Evolutionary conservation across 2,113 vertebrate species (phyloP).

Genomic region (Parus major): DNA sequence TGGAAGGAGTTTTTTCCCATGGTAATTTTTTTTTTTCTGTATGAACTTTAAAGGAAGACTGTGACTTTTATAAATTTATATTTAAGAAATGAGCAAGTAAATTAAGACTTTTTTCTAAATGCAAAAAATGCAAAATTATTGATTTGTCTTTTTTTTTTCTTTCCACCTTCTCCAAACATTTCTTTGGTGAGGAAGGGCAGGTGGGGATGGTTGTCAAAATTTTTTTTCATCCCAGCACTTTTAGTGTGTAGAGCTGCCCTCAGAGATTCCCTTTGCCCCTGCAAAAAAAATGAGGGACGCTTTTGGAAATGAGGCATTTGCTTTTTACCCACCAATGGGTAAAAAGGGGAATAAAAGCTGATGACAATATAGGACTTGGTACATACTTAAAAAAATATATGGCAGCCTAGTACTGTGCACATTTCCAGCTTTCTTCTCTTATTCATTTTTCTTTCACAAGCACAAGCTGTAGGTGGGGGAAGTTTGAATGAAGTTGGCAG

Average conservation of each 20-base stretch:
- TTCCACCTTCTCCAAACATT: neutral
- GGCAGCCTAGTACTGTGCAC: neutral
- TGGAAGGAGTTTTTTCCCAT: neutral
- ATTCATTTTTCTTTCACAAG: neutral
- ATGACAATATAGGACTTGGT: neutral
- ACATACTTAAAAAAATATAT: neutral
- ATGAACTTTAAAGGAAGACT: neutral
- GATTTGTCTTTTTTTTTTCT: rapidly evolving
- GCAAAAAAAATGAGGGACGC: neutral
- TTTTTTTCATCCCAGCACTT: neutral
- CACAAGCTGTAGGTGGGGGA: neutral
- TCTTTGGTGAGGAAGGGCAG: neutral
- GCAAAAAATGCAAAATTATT: too few species aligned
- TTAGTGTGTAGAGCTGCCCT: neutral
- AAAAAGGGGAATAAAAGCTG: neutral
- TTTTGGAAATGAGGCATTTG: neutral
- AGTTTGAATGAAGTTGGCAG: neutral
- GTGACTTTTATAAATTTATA: neutral
- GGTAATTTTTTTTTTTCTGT: neutral
- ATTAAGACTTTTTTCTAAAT: neutral
- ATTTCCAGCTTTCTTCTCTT: neutral
- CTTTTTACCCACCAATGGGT: neutral
- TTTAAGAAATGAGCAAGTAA: neutral
- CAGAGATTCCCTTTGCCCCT: neutral
- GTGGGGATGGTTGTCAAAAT: neutral